Conservation (phyloP, 2,888 invertebrate species). For the Halictus ligatus region DNA sequence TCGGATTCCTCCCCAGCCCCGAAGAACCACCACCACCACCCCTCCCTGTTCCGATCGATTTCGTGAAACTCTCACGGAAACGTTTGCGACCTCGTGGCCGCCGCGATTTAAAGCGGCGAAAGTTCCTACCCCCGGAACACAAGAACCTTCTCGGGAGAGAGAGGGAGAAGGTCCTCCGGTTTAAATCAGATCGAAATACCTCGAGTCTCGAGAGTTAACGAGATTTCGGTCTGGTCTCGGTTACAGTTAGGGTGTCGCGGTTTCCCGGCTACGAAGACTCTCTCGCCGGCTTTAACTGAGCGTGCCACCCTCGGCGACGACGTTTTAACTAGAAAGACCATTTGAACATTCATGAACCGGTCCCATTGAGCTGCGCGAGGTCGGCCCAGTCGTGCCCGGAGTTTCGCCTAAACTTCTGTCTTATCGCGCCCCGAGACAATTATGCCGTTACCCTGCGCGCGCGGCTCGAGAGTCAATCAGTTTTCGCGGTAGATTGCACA, state of each 20-base stretch:
- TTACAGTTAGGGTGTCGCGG: conserved; percentile 60
- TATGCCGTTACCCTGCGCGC: neutral
- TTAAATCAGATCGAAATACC: conserved; percentile 46
- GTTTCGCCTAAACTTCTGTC: conserved; percentile 35
- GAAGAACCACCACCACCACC: neutral
- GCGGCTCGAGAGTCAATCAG: neutral
- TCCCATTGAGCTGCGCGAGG: conserved; percentile 50
- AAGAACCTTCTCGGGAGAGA: neutral
- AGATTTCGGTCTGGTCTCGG: conserved; percentile 61
- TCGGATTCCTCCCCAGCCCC: neutral
- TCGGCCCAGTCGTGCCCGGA: conserved; percentile 41
- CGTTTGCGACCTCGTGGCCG: neutral
- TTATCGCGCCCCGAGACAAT: conserved; percentile 15
- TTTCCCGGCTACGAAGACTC: conserved; percentile 46
- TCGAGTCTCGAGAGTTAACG: conserved; percentile 55
- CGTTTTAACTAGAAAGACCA: conserved; percentile 65
- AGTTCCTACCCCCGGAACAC: neutral
- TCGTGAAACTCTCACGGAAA: neutral
- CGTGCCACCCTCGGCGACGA: conserved; percentile 66
- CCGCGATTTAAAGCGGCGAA: conserved; percentile 1
- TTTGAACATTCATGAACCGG: conserved; percentile 65
- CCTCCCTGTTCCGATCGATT: neutral
- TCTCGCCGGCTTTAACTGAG: conserved; percentile 59
- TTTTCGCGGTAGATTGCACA: neutral
- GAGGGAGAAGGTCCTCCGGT: neutral